Evolutionary conservation across 2,888 invertebrate species (phyloP).

Genomic region (Galerucella pusilla): DNA sequence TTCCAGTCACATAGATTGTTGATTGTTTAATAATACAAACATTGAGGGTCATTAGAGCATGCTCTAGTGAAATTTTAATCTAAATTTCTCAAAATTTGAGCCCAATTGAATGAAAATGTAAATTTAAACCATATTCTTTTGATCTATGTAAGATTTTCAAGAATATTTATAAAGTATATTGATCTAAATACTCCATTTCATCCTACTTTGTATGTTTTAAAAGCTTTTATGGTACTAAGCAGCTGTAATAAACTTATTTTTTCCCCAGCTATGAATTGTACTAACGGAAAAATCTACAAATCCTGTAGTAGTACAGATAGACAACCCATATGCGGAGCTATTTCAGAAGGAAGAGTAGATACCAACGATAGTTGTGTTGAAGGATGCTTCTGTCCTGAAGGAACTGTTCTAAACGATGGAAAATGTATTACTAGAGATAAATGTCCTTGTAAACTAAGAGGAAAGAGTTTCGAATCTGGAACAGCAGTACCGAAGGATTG

Average conservation of each 20-base stretch:
- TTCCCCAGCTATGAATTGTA: constrained; percentile 80
- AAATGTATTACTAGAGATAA: constrained; percentile 76
- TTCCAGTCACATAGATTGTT: too few species aligned
- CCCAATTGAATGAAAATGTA: too few species aligned
- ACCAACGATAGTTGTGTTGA: constrained; percentile 75
- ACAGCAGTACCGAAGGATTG: constrained; percentile 80
- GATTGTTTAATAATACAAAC: too few species aligned
- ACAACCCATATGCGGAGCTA: constrained; percentile 79
- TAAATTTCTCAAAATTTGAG: too few species aligned
- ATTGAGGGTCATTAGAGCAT: too few species aligned
- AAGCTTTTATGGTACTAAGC: too few species aligned
- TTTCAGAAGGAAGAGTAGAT: constrained; percentile 54
- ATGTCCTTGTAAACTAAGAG: constrained; percentile 85
- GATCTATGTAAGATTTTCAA: too few species aligned
- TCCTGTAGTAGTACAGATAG: constrained; percentile 77
- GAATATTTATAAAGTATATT: too few species aligned
- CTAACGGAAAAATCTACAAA: constrained; percentile 79
- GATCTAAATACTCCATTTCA: too few species aligned
- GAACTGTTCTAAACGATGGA: constrained; percentile 79
- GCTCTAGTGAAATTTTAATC: too few species aligned
- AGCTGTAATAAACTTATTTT: constrained; percentile 16
- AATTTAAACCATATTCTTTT: too few species aligned
- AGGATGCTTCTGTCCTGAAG: constrained; percentile 89
- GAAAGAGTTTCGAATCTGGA: constrained; percentile 78
- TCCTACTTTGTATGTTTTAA: too few species aligned